phyloP scores from a whole-genome alignment of 1,140 invertebrate genomes.

The Platorchestia sp. region DNA sequence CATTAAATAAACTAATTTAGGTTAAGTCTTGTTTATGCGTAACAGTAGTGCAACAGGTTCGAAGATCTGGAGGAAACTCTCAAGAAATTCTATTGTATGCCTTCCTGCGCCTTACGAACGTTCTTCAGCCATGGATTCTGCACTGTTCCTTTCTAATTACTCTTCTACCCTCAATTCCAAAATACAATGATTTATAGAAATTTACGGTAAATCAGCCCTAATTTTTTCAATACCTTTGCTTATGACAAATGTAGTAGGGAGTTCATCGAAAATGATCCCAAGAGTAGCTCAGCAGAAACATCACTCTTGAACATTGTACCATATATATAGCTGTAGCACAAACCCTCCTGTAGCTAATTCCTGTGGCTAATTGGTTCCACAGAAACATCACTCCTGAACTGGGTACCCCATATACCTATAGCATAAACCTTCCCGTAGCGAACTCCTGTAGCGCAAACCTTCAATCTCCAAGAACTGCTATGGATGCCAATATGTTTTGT shows the following conservation, averaged over 20 bases:
- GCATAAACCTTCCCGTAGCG: no score
- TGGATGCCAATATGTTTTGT: not conserved
- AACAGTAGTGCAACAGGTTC: not conserved
- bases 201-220: not conserved
- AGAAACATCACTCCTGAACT: no score
- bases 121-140: not conserved
- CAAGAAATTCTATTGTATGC: not conserved
- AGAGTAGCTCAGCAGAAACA: not conserved
- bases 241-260: not conserved
- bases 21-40: not conserved
- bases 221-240: not conserved
- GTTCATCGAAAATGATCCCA: not conserved
- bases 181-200: not conserved
- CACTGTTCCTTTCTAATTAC: not conserved
- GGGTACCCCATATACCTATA: no score
- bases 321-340: not conserved
- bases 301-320: not conserved
- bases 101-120: not conserved
- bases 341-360: no score
- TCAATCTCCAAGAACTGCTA: not conserved
- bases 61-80: not conserved
- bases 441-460: not conserved
- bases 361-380: no score
- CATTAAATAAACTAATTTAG: not conserved
- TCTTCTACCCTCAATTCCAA: not conserved